Percentiles rank a stretch among this genome's conserved stretches.
These are phyloP conservation scores for Rhipidura dahli DNA, from an alignment of 2,113 vertebrate genomes.

Conservation along the genomic window DNA sequence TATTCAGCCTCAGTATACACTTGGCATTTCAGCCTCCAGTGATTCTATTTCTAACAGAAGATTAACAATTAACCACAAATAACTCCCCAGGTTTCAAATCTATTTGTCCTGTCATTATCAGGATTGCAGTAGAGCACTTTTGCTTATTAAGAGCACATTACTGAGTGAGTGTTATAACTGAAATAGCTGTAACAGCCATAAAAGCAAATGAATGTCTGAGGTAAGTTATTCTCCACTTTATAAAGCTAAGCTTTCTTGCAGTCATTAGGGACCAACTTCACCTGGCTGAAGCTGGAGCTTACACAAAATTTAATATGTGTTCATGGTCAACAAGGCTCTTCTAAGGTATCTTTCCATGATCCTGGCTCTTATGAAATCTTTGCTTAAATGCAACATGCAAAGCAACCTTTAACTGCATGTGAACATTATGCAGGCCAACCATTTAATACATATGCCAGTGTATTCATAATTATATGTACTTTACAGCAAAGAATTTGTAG, in stretches of 20 bases:
- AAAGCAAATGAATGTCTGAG: constrained; percentile 42
- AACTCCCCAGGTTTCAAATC: constrained; percentile 25
- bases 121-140: not conserved
- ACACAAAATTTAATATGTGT: not conserved
- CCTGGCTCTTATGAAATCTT: not conserved
- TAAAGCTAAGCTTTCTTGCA: not conserved
- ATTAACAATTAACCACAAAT: constrained; percentile 68
- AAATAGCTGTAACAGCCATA: constrained; percentile 39
- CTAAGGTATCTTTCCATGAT: not conserved
- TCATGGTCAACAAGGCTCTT: not conserved
- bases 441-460: not conserved
- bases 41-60: constrained; percentile 4
- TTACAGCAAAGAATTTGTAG: not conserved
- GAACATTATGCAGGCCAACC: not conserved
- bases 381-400: not conserved
- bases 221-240: not conserved
- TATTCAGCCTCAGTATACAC: not conserved
- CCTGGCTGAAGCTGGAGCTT: not conserved
- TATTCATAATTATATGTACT: not conserved
- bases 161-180: not conserved
- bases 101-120: constrained; percentile 26
- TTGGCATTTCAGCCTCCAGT: not conserved
- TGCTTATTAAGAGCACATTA: constrained; percentile 47
- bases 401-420: not conserved
- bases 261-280: not conserved